Conservation (phyloP, 2,797 vertebrate genomes). For the Bovichtus variegatus region DNA sequence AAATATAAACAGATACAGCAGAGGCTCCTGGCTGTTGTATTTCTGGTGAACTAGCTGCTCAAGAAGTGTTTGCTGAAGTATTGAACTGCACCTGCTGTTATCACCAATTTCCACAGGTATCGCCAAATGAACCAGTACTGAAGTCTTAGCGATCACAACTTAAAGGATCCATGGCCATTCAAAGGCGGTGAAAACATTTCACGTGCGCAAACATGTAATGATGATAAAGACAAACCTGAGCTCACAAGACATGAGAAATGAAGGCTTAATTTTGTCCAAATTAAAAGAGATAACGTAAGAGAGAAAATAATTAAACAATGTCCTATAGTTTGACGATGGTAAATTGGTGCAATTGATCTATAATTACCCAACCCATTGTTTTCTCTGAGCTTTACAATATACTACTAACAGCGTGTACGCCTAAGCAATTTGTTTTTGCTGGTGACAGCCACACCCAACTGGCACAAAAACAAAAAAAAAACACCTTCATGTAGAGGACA, state of each 20-base stretch:
- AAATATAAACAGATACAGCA: background rate
- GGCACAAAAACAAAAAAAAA: background rate
- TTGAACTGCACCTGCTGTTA: background rate
- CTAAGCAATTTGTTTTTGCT: background rate
- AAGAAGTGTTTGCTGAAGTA: background rate
- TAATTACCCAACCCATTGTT: conserved; percentile 29
- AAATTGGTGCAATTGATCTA: conserved; percentile 18
- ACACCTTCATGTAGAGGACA: background rate
- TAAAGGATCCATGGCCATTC: background rate
- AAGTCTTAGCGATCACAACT: background rate
- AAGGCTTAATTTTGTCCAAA: conserved; percentile 3
- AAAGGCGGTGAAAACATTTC: background rate
- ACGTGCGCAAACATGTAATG: background rate
- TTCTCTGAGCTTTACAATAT: conserved; percentile 9
- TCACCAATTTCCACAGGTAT: background rate
- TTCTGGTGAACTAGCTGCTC: background rate
- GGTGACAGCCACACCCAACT: background rate
- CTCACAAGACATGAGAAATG: background rate
- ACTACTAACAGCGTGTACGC: background rate
- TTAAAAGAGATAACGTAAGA: background rate
- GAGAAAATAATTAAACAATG: conserved; percentile 10
- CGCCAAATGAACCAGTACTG: background rate
- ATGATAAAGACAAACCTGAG: background rate
- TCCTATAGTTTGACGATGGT: background rate
- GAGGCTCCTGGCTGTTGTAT: background rate